Evolutionary conservation across 2,888 invertebrate species (phyloP).

Genomic region (Gibbula magus): DNA sequence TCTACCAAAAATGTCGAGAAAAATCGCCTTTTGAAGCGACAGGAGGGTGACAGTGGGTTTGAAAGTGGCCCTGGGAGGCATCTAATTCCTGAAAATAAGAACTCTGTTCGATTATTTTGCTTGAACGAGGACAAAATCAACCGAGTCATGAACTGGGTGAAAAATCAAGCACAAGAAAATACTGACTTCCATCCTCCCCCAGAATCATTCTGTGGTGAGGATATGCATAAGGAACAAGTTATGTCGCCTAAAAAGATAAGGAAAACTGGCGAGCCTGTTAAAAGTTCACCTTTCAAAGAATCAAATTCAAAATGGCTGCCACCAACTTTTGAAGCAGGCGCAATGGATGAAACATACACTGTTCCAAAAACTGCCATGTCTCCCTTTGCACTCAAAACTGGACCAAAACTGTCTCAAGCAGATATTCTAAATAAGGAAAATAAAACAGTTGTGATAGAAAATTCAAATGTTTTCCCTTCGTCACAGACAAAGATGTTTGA

Average conservation of each 20-base stretch:
- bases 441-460: neutral
- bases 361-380: neutral
- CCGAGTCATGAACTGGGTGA: neutral
- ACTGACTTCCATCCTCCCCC: neutral
- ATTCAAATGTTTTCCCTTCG: neutral
- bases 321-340: neutral
- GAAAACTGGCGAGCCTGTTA: neutral
- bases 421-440: neutral
- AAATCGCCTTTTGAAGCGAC: neutral
- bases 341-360: neutral
- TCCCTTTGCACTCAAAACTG: neutral
- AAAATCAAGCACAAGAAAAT: neutral
- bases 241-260: neutral
- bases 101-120: neutral
- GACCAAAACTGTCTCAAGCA: neutral
- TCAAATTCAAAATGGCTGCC: neutral
- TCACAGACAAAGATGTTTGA: neutral
- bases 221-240: neutral
- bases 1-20: neutral
- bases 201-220: neutral
- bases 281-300: neutral
- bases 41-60: neutral
- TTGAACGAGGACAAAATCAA: neutral
- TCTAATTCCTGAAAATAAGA: neutral
- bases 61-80: neutral